These are phyloP conservation scores for Sebastes iracundus DNA, from an alignment of 2,797 vertebrate genomes.

Conservation along the genomic window DNA sequence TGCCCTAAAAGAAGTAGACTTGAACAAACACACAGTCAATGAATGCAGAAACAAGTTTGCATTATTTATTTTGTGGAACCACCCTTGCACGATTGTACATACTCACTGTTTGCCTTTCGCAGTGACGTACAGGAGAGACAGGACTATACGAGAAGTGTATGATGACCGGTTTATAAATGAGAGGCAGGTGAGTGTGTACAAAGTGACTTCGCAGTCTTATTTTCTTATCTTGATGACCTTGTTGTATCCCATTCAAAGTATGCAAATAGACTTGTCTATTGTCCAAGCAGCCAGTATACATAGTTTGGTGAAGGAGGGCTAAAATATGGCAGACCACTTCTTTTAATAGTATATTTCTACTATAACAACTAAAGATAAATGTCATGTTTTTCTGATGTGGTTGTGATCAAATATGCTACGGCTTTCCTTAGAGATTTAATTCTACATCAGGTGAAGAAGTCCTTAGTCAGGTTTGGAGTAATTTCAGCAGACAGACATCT, in stretches of 20 bases:
- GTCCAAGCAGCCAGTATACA: not conserved
- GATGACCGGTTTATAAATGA: constrained; percentile 81
- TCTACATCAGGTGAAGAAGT: not conserved
- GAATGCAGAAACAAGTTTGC: not conserved
- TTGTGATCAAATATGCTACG: fast-evolving
- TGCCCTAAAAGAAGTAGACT: not conserved
- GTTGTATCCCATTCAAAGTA: not conserved
- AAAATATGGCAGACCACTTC: not conserved
- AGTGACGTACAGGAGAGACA: constrained; percentile 85
- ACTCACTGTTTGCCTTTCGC: not conserved
- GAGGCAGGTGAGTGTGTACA: constrained; percentile 69
- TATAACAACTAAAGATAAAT: too few species aligned
- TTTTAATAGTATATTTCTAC: not conserved
- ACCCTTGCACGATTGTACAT: not conserved
- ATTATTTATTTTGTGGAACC: not conserved
- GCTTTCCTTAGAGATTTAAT: not conserved
- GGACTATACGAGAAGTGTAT: constrained; percentile 79
- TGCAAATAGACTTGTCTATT: not conserved
- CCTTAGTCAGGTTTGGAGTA: not conserved
- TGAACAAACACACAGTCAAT: not conserved
- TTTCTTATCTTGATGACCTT: not conserved
- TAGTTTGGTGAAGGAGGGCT: not conserved
- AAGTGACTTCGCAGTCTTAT: not conserved
- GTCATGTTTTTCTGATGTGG: not conserved
- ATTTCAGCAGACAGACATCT: not conserved